Base-by-base conservation (phyloP, 2,113 vertebrate genomes). In the Athene cunicularia region DNA sequence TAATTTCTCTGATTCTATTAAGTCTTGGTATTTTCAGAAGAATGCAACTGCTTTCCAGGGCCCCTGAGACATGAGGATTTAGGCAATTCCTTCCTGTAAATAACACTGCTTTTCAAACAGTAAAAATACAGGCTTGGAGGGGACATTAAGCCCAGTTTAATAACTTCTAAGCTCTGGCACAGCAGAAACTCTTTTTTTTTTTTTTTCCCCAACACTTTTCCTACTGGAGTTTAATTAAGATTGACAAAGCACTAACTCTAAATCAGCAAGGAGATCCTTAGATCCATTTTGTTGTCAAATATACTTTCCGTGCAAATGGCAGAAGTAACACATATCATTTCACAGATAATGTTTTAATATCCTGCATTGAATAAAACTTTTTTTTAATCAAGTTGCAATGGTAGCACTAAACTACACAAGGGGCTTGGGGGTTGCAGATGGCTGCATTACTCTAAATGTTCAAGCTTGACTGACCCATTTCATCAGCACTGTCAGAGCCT, bases 391-490 rank as follows among this genome's bases (percentile, higher is more conserved):
- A 98, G 98, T 98, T 98, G 98, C 98, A 98, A 91, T 95, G 98
- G 98, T 98, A 98, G 98, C 97, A 96, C 92, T 95, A 96, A 98
- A 97, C 95, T 97, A 98, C 98, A 98, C 97, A 94, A 98, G 98
- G 98, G 98, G 98, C 95, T 95, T 95, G 95, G 98, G 97, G 98
- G 98, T 97, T 99, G 98, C 98, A 99, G 98, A 98, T 99, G 99
- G 98, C 96, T 98, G 98, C 98, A 97, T 98, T 97, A 98, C 98
- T 98, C 98, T 97, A 97, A 98, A 98, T 98, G 98, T 99, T 99
- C 99, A 99, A 99, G 98, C 98, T 99, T 99, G 99, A 99, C 98
- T 99, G 98, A 98, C 98, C 98, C 98, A 99, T 99, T 99, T 99
- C 99, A 99, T 99, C 99, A 99, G 98, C 98, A 98, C 99, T 98